Conservation (phyloP, 2,797 vertebrate species). For the Loriculus beryllinus region DNA sequence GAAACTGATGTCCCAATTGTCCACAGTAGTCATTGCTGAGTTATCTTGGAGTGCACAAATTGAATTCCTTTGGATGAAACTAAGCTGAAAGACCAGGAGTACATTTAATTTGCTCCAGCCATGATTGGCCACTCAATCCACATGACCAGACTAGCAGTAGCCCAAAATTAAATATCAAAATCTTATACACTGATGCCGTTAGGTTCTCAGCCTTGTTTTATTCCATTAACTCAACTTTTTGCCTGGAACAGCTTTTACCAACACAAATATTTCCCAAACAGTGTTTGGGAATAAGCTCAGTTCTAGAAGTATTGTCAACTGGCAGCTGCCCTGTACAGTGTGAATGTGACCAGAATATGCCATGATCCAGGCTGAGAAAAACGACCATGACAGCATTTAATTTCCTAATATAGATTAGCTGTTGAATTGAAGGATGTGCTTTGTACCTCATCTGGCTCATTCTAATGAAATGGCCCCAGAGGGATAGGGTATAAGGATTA, state of each 20-base stretch:
- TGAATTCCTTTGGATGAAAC: not conserved
- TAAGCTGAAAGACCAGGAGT: not conserved
- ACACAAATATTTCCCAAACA: not conserved
- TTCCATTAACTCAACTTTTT: not conserved
- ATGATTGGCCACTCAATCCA: not conserved
- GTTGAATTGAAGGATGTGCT: slow-evolving; percentile 1
- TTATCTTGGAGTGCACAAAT: not conserved
- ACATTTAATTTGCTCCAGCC: not conserved
- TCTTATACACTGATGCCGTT: not conserved
- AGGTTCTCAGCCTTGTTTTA: not conserved
- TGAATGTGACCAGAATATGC: not conserved
- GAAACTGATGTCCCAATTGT: not conserved
- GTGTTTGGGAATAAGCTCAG: not conserved
- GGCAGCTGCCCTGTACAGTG: not conserved
- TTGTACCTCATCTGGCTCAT: not conserved
- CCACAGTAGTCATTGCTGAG: not conserved
- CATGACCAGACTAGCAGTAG: not conserved
- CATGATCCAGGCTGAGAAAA: not conserved
- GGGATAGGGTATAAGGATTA: not conserved
- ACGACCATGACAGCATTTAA: not conserved
- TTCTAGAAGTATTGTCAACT: not conserved
- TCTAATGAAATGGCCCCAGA: not conserved
- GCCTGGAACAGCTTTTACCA: not conserved
- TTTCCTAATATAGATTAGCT: not conserved
- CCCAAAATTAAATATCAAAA: not conserved